Conservation (phyloP, 2,888 invertebrate genomes). For the Rugalucina vietnamica region DNA sequence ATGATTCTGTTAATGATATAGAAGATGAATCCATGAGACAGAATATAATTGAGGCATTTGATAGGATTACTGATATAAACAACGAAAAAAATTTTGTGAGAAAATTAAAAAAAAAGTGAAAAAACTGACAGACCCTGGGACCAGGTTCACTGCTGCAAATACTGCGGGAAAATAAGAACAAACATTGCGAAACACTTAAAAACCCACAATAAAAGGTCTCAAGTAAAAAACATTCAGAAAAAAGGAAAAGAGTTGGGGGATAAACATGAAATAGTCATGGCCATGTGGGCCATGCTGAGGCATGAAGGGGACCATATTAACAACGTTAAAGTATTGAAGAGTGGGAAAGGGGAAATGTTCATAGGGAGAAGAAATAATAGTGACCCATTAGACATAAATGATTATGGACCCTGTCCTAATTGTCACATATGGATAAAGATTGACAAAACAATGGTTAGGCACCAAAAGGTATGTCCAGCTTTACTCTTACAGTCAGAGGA, state of each 20-base stretch:
- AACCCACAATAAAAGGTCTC: background rate
- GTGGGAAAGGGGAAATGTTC: constrained; percentile 10
- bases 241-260: background rate
- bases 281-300: background rate
- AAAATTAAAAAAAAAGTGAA: background rate
- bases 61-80: background rate
- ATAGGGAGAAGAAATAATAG: background rate
- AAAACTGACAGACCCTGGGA: background rate
- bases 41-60: background rate
- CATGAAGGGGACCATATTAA: background rate
- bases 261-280: background rate
- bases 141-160: background rate
- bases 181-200: constrained; percentile 15
- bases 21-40: background rate
- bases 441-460: background rate
- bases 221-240: background rate
- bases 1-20: background rate
- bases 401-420: constrained; percentile 1
- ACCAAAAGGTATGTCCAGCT: background rate
- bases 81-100: background rate
- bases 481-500: background rate
- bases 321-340: background rate
- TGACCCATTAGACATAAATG: background rate
- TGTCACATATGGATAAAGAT: background rate
- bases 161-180: background rate